Conservation (phyloP, 2,888 invertebrate species). For the Girardia tigrina region DNA sequence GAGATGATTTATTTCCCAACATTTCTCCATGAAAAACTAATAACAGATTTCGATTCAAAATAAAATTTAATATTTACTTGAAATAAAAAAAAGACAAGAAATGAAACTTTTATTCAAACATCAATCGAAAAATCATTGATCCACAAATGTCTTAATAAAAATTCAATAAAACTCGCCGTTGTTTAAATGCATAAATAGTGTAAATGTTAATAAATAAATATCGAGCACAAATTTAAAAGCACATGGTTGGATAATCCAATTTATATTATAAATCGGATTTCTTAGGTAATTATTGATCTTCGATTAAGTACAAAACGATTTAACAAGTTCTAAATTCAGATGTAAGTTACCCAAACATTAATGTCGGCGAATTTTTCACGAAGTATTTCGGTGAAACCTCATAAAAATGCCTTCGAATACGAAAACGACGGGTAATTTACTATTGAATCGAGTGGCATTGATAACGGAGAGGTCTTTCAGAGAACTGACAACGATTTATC, state of each 20-base stretch:
- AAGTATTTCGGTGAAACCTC: conserved; percentile 2
- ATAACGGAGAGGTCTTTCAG: background rate
- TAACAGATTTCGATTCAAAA: too few species aligned
- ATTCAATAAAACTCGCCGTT: too few species aligned
- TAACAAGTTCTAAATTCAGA: background rate
- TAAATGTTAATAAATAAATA: conserved; percentile 11
- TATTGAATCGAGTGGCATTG: background rate
- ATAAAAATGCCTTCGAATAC: background rate
- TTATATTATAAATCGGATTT: background rate
- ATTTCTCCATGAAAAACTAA: too few species aligned
- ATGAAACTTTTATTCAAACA: too few species aligned
- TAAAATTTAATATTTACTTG: too few species aligned
- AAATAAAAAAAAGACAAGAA: too few species aligned
- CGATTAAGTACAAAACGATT: background rate
- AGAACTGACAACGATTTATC: conserved; percentile 4
- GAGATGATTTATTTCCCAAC: too few species aligned
- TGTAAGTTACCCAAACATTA: background rate
- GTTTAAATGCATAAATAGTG: too few species aligned
- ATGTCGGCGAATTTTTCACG: background rate
- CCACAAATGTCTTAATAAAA: too few species aligned
- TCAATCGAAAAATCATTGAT: too few species aligned
- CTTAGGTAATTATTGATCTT: background rate
- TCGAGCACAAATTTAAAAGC: background rate
- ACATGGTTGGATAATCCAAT: too few species aligned
- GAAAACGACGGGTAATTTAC: background rate